These are phyloP conservation scores for Drosophila insularis DNA, from an alignment of 1,140 invertebrate species.

Conservation along the genomic window DNA sequence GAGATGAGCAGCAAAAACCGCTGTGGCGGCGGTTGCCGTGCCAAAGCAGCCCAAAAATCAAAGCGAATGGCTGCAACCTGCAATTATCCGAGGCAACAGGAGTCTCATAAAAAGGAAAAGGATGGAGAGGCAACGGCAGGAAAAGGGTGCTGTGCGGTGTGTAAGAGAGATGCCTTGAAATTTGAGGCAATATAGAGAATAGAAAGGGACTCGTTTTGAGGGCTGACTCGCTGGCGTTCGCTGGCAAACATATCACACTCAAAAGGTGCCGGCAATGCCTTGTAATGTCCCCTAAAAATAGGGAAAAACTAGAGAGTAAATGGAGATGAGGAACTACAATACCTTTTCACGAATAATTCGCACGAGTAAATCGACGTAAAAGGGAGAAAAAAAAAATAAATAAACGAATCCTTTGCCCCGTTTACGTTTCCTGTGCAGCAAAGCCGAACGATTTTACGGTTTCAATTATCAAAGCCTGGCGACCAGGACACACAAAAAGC, in stretches of 20 bases:
- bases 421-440: conserved; percentile 48
- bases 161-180: conserved; percentile 35
- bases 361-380: conserved; percentile 64
- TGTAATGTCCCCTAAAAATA: conserved; percentile 19
- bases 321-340: conserved; percentile 36
- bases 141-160: conserved; percentile 47
- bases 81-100: conserved; percentile 55
- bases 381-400: conserved; percentile 17
- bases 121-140: conserved; percentile 11
- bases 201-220: conserved; percentile 55
- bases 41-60: conserved; percentile 63
- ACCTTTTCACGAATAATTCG: conserved; percentile 63
- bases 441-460: conserved; percentile 72
- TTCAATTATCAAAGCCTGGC: conserved; percentile 75
- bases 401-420: conserved; percentile 55
- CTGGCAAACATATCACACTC: conserved; percentile 23
- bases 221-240: conserved; percentile 44
- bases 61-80: conserved; percentile 70
- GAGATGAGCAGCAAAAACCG: conserved; percentile 36
- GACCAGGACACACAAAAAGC: conserved; percentile 26
- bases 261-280: conserved; percentile 47
- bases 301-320: neutral
- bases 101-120: conserved; percentile 4
- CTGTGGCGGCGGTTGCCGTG: conserved; percentile 34
- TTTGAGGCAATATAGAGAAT: conserved; percentile 65